Base-by-base conservation (phyloP, 1,140 invertebrate species). In the Drosophila nasuta region DNA sequence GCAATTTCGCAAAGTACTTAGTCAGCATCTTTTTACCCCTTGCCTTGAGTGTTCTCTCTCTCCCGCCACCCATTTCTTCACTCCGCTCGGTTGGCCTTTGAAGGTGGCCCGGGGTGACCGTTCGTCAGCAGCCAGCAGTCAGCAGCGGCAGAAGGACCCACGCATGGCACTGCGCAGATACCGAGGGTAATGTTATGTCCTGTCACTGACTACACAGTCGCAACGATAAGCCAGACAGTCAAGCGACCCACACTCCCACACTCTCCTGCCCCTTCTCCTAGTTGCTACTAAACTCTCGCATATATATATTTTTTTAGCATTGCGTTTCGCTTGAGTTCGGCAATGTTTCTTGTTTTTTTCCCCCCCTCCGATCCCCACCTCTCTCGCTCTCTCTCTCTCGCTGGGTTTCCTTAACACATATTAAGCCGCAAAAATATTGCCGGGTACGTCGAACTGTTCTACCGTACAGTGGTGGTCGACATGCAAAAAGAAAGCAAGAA, bases 1-100 rank as follows among this genome's bases (percentile, higher is more conserved):
- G 78, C 85, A 89, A 89, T 89, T 89, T 89, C 73, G 74, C 81
- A 89, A 89, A 89, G 85, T 89, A 89, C 85, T 89, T 89, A 89
- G 85, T 89, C 85, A 89, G 85, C 85, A 89, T 85, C 49, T 89
- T 89, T 70, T 89, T 76, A 81, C 81, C 85, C 79, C 75, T 81
- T 68, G 68, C 58, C 46, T 17, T 45, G 33, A 20, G 51, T n/a
- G 46, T 10, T 10, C 57, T 35, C 46, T 10, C n/a, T 15, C 28
- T 17, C 48, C n/a, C 41, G 11, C 45, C 8, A 8, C 7, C 35
- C 35, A 38, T 38, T 10, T 7, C 15, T 57, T 25, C 28, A 35
- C 13, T 35, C 35, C 33, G n/a, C 11, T 33, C 35, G 7, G 33
- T 45, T 43, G 15, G 63, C 49, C 75, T 54, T 75, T 70, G 49